phyloP scores from a whole-genome alignment of 2,888 invertebrate species.

The Odontocerum albicorne region DNA sequence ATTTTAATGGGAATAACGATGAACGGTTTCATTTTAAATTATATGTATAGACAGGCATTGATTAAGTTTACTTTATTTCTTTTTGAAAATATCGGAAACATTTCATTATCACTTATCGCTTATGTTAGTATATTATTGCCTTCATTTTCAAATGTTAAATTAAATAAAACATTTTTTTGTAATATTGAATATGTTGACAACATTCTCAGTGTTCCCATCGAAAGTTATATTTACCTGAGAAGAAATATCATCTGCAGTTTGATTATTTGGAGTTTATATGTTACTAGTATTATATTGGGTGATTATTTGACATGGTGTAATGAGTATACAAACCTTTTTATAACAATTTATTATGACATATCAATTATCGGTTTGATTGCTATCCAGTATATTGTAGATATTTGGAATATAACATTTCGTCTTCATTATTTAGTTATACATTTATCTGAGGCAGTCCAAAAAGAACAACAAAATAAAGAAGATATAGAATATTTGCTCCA shows the following conservation, averaged over 20 bases:
- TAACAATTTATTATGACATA: not conserved
- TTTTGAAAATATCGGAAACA: not conserved
- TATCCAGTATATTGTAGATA: not conserved
- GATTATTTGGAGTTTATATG: not conserved
- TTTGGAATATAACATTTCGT: not conserved
- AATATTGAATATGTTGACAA: conserved; percentile 4
- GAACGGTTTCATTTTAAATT: not conserved
- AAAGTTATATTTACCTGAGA: not conserved
- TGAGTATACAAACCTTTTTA: not conserved
- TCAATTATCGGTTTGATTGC: not conserved
- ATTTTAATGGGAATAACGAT: not conserved
- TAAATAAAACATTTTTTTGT: not conserved
- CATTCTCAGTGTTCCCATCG: not conserved
- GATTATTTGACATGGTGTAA: not conserved
- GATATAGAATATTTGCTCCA: too few species aligned
- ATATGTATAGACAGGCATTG: not conserved
- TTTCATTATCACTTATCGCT: not conserved
- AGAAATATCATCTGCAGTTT: not conserved
- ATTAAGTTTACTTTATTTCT: not conserved
- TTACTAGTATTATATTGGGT: not conserved
- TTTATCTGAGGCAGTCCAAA: not conserved
- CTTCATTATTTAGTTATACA: not conserved
- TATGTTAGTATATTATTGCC: not conserved
- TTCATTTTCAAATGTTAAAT: not conserved
- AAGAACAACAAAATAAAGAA: too few species aligned